These are phyloP conservation scores for Lasiurus borealis DNA, from an alignment of 2,113 vertebrate genomes.

Conservation along the genomic window DNA sequence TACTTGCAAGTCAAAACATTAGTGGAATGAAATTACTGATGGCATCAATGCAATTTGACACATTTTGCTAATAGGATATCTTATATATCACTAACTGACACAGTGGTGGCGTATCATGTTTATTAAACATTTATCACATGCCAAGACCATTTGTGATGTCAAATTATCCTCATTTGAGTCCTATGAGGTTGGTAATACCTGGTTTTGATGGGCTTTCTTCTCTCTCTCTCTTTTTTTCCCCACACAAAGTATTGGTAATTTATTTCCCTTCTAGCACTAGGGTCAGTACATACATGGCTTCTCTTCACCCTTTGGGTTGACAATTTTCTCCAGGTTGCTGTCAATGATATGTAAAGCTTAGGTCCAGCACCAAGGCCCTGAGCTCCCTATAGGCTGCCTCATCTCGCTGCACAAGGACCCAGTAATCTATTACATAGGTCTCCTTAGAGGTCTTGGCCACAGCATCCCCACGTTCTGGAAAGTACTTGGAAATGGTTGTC, in stretches of 20 bases:
- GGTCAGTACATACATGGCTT: slow-evolving; percentile 93
- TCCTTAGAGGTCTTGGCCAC: slow-evolving; percentile 95
- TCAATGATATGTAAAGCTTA: slow-evolving; percentile 93
- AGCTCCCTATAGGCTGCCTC: slow-evolving; percentile 88
- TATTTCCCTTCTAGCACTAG: slow-evolving; percentile 65
- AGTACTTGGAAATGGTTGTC: slow-evolving; percentile 90
- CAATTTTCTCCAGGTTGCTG: slow-evolving; percentile 93
- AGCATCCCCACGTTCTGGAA: slow-evolving; percentile 92
- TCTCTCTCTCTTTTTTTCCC: background rate
- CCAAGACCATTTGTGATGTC: background rate
- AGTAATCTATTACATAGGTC: slow-evolving; percentile 95
- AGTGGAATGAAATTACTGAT: slow-evolving; percentile 37
- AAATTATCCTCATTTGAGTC: background rate
- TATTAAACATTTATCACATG: slow-evolving; percentile 56
- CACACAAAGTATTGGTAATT: slow-evolving; percentile 62
- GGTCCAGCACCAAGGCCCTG: slow-evolving; percentile 89
- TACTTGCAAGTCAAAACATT: slow-evolving; percentile 59
- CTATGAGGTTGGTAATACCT: slow-evolving; percentile 1
- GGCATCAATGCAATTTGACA: slow-evolving; percentile 2
- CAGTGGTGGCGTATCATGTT: slow-evolving; percentile 17
- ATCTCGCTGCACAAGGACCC: slow-evolving; percentile 92
- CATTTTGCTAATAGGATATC: slow-evolving; percentile 58
- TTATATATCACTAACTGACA: slow-evolving; percentile 44
- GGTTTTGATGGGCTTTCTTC: background rate
- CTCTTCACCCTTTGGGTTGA: slow-evolving; percentile 95